Conservation (phyloP, 2,113 vertebrate genomes). For the Tachysurus vachellii region DNA sequence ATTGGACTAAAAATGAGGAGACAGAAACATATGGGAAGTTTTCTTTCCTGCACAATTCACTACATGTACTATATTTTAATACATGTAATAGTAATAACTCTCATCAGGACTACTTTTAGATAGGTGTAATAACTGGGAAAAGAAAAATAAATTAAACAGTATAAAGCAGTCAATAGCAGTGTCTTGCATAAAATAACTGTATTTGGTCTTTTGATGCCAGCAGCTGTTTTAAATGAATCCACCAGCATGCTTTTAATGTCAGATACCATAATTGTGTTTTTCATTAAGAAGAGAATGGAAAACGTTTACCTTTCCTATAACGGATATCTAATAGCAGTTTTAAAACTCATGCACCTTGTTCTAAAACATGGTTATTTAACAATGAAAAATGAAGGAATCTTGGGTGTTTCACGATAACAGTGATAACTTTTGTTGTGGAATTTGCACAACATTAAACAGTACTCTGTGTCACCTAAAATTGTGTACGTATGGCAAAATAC, state of each 20-base stretch:
- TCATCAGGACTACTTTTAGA: background rate
- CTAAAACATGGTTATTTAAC: background rate
- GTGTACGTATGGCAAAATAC: too few relatives aligned
- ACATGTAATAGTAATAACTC: background rate
- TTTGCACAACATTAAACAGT: background rate
- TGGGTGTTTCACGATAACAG: too few relatives aligned
- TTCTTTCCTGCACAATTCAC: background rate
- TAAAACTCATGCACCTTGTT: background rate
- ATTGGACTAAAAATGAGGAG: background rate
- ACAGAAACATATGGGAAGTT: background rate
- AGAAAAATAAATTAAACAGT: background rate
- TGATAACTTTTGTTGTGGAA: background rate
- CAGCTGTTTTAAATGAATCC: background rate
- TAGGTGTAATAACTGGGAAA: background rate
- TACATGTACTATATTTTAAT: background rate
- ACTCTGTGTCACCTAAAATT: too few relatives aligned
- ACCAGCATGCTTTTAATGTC: background rate
- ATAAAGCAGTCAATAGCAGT: background rate
- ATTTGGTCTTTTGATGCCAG: background rate
- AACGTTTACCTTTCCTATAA: background rate
- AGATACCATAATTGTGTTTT: background rate
- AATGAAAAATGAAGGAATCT: background rate
- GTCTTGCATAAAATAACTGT: background rate
- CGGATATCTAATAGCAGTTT: background rate
- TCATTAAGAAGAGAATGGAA: background rate